Evolutionary conservation across 2,113 vertebrate species (phyloP).

Genomic region (Cinclus mexicanus): DNA sequence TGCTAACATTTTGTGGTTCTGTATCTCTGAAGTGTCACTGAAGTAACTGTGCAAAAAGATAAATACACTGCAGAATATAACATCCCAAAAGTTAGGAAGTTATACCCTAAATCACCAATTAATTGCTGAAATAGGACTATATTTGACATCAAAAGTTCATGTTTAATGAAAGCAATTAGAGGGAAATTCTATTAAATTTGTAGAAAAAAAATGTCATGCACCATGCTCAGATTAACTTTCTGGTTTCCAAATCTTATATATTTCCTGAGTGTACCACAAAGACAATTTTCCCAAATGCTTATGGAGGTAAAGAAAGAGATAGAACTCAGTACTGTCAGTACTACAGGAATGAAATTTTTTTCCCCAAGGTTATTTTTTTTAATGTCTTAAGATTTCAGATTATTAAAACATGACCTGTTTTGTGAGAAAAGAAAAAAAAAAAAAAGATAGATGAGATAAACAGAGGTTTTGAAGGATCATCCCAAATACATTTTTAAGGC

Average conservation of each 20-base stretch:
- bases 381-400: neutral
- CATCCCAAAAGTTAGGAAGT: neutral
- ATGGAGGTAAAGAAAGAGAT: neutral
- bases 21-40: neutral
- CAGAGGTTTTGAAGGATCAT: neutral
- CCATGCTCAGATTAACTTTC: neutral
- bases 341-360: neutral
- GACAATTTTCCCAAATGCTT: neutral
- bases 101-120: neutral
- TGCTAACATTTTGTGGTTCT: neutral
- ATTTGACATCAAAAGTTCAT: neutral
- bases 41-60: neutral
- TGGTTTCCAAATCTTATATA: neutral
- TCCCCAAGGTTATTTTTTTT: neutral
- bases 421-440: neutral
- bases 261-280: neutral
- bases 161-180: neutral
- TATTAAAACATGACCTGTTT: neutral
- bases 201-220: neutral
- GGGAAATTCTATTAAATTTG: neutral
- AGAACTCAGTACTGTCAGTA: neutral
- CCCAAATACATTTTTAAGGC: neutral
- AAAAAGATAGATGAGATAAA: neutral
- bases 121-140: neutral
- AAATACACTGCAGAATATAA: neutral